These are phyloP conservation scores for Trichogramma pretiosum DNA, from an alignment of 1,140 invertebrate genomes.

Conservation along the genomic window DNA sequence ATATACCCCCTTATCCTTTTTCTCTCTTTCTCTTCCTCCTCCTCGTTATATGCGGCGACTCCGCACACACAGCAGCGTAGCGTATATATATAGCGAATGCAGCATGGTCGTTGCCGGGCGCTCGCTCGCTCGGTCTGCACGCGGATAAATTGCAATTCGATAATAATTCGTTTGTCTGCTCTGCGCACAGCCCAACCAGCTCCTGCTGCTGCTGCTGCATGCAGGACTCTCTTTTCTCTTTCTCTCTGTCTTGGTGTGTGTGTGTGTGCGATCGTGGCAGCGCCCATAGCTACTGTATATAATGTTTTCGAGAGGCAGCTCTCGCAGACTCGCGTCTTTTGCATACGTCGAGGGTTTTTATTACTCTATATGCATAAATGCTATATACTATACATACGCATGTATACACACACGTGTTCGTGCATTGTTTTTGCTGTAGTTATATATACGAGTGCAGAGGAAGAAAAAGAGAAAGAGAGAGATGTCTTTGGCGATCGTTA, in stretches of 20 bases:
- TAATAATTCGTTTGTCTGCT: too few species aligned
- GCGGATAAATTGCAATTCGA: too few species aligned
- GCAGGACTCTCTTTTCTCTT: constrained; percentile 6
- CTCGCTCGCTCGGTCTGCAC: too few species aligned
- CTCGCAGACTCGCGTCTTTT: neutral
- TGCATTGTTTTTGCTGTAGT: too few species aligned
- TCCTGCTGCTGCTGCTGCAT: constrained; percentile 2
- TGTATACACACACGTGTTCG: neutral
- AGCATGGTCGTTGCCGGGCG: neutral
- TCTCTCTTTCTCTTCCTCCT: constrained; percentile 10
- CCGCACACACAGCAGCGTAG: constrained; percentile 11
- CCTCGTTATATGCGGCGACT: constrained; percentile 10
- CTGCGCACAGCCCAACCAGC: constrained; percentile 5
- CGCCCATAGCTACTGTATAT: neutral
- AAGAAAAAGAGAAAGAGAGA: too few species aligned
- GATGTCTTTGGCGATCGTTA: too few species aligned
- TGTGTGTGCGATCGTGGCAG: neutral
- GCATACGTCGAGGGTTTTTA: neutral
- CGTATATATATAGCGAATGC: too few species aligned
- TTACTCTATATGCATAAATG: neutral
- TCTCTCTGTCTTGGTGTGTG: too few species aligned
- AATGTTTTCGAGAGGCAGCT: neutral
- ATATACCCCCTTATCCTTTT: too few species aligned
- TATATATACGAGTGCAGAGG: too few species aligned
- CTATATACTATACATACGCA: neutral